Base-by-base conservation (phyloP, 2,797 vertebrate species). In the Malurus leucopterus region DNA sequence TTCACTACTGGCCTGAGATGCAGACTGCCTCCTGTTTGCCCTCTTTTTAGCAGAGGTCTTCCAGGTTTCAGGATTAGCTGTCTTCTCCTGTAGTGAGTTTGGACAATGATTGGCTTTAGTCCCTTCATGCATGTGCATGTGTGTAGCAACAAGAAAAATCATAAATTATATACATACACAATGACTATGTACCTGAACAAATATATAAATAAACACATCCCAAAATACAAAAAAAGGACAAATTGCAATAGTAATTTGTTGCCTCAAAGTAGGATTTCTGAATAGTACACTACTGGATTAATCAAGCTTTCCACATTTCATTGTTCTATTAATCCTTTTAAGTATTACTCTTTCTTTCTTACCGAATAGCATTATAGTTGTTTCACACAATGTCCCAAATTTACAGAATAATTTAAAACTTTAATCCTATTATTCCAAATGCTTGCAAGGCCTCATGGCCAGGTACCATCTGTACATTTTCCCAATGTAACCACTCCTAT, bases 371-470 rank as follows among this genome's bases (percentile, higher is more conserved):
- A 65, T 47, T 24, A 44, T 89, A 32, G 11, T 84, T 73, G 74
- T 85, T 90, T 89, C 84, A 68, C 74, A 64, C 7, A n/a, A 43
- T n/a, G 23, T 34, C 36, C 74, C 22, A 4, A 64, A 41, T 77
- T 84, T 83, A 74, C 40, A 83, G 40, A 84, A 32, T 64, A 54
- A 82, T 61, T 87, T 83, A 89, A 91, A 36, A 80, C 54, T 77
- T 76, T 85, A 92, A 91, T 89, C 78, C 50, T 68, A 41, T 84
- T 91, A 83, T 84, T 40, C 30, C 36, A 62, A 84, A 64, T 63
- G n/a, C 47, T 86, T 76, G 43, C 43, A 84, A 85, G 69, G 16
- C 46, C 34, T 82, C 53, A 73, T 47, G 68, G 46, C 27, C 86
- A 83, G 34, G 62, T 92, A 71, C 46, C 32, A 83, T 62, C 43